These are phyloP conservation scores for Agonum fuliginosum DNA, from an alignment of 2,888 invertebrate species.

Conservation along the genomic window DNA sequence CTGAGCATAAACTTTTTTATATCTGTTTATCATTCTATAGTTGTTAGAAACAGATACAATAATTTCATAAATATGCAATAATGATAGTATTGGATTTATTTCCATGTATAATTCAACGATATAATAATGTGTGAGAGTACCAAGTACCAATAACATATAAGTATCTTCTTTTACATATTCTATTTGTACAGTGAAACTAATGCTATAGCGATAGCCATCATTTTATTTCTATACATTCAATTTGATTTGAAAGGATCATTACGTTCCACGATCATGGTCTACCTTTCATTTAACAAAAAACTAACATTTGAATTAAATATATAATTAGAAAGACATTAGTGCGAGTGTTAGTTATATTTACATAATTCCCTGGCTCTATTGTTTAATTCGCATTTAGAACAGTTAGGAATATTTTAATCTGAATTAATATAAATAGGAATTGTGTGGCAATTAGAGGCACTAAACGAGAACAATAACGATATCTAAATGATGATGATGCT, in stretches of 20 bases:
- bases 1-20: too few relatives aligned
- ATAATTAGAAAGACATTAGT: constrained; percentile 44
- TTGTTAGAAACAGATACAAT: too few relatives aligned
- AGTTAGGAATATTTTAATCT: constrained; percentile 45
- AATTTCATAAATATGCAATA: constrained; percentile 20
- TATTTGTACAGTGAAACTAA: neutral
- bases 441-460: constrained; percentile 27
- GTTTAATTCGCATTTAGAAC: constrained; percentile 41
- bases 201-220: too few relatives aligned
- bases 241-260: constrained; percentile 17
- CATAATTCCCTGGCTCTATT: constrained; percentile 25
- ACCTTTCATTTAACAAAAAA: constrained; percentile 9
- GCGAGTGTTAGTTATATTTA: neutral
- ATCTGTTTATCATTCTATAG: too few relatives aligned
- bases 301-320: constrained; percentile 10
- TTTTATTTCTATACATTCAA: too few relatives aligned
- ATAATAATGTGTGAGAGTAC: too few relatives aligned
- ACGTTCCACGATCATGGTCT: constrained; percentile 3
- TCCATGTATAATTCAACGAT: constrained; percentile 25
- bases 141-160: neutral
- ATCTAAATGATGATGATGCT: constrained; percentile 52
- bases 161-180: neutral
- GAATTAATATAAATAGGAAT: constrained; percentile 44
- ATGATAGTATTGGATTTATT: neutral
- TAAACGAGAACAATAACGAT: constrained; percentile 54